Conservation (phyloP, 1,140 invertebrate species). For the Mizuhopecten yessoensis region DNA sequence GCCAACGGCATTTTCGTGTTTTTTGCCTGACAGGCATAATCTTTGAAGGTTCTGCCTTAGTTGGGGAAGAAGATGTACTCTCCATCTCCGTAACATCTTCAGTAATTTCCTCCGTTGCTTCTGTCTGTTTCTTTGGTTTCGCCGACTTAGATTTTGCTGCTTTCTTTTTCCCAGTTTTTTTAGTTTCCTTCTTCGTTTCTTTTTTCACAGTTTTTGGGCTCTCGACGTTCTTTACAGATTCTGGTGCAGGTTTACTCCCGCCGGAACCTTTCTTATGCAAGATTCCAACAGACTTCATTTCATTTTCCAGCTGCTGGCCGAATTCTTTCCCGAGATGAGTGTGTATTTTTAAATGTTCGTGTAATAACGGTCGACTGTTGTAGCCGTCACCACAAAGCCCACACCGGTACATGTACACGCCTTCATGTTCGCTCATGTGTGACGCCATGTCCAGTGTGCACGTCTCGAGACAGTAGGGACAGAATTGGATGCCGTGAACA, state of each 20-base stretch:
- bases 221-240: neutral
- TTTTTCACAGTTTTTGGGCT: neutral
- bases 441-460: conserved; percentile 50
- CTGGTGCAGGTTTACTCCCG: conserved; percentile 12
- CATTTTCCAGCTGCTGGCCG: conserved; percentile 24
- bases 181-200: conserved; percentile 7
- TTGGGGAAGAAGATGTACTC: neutral
- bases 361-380: conserved; percentile 58
- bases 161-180: neutral
- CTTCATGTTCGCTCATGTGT: conserved; percentile 54
- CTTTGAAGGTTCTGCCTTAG: neutral
- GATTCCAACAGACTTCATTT: neutral
- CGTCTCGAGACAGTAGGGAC: conserved; percentile 58
- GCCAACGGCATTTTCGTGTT: conserved; percentile 61
- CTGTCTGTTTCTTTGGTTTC: neutral
- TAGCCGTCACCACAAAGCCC: conserved; percentile 61
- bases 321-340: conserved; percentile 52
- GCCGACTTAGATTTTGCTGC: neutral
- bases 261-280: neutral
- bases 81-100: neutral
- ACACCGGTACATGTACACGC: conserved; percentile 54
- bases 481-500: conserved; percentile 57
- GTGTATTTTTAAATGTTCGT: conserved; percentile 62
- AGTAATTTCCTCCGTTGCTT: neutral
- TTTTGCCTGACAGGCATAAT: neutral